These are phyloP conservation scores for Thaumetopoea pityocampa DNA, from an alignment of 1,140 invertebrate species.

Conservation along the genomic window DNA sequence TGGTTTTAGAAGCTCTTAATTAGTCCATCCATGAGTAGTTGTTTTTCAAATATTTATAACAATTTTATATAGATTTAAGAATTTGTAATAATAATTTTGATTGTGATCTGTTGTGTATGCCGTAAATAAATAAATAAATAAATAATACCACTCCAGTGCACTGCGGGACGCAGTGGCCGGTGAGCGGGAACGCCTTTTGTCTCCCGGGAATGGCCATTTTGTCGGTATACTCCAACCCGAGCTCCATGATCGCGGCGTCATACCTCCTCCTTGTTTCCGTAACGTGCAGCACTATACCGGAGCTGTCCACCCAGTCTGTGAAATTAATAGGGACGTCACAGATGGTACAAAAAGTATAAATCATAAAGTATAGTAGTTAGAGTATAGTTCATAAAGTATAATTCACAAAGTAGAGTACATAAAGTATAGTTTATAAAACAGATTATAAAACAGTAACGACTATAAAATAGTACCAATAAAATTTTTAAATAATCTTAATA, in stretches of 20 bases:
- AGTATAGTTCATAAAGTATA: too few relatives aligned
- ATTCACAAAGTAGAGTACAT: too few relatives aligned
- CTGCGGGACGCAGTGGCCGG: conserved; percentile 93
- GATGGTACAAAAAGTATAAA: too few relatives aligned
- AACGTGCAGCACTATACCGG: conserved; percentile 90
- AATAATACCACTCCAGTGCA: conserved; percentile 90
- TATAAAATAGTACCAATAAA: too few relatives aligned
- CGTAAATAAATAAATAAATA: neutral
- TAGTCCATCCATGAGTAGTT: too few relatives aligned
- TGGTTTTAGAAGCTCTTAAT: too few relatives aligned
- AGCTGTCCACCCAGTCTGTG: conserved; percentile 92
- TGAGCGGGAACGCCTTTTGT: conserved; percentile 86
- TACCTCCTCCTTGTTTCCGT: conserved; percentile 83
- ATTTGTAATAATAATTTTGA: neutral
- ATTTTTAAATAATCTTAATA: too few relatives aligned
- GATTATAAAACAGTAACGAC: too few relatives aligned
- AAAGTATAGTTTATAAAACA: too few relatives aligned
- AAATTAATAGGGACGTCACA: too few relatives aligned
- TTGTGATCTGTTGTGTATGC: neutral
- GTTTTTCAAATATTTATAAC: too few relatives aligned
- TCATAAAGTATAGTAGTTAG: too few relatives aligned
- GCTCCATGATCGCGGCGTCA: conserved; percentile 97
- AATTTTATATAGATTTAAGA: neutral
- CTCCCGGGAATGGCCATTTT: conserved; percentile 98
- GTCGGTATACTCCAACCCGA: conserved; percentile 97